phyloP scores from a whole-genome alignment of 2,888 invertebrate species.

The Pandemis corylana region DNA sequence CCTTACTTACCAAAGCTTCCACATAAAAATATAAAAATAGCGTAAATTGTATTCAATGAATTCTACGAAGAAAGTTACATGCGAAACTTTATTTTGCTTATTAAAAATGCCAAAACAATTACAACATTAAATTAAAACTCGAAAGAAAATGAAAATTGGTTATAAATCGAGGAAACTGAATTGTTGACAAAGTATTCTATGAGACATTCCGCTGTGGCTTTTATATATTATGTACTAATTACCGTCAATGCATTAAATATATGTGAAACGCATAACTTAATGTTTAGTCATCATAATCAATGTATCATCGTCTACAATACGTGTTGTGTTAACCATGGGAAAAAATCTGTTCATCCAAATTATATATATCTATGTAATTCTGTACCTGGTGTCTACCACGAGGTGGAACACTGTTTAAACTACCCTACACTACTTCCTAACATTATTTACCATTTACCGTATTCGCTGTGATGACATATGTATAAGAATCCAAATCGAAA shows the following conservation, averaged over 20 bases:
- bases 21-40: constrained; percentile 11
- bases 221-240: constrained; percentile 52
- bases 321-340: constrained; percentile 39
- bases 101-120: background rate
- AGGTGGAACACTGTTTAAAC: background rate
- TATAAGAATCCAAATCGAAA: constrained; percentile 43
- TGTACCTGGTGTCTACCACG: background rate
- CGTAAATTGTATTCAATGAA: constrained; percentile 12
- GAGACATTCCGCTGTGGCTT: constrained; percentile 63
- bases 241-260: constrained; percentile 53
- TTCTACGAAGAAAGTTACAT: background rate
- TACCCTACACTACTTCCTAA: constrained; percentile 38
- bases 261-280: constrained; percentile 49
- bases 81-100: constrained; percentile 16
- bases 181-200: constrained; percentile 31
- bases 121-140: background rate
- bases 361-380: constrained; percentile 16
- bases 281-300: constrained; percentile 51
- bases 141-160: background rate
- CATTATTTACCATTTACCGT: constrained; percentile 52
- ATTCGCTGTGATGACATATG: constrained; percentile 72
- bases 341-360: constrained; percentile 37
- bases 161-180: background rate
- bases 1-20: constrained; percentile 16
- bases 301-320: constrained; percentile 48